Evolutionary conservation across 2,797 vertebrate genomes (phyloP).

Genomic region (Cossypha heuglini): DNA sequence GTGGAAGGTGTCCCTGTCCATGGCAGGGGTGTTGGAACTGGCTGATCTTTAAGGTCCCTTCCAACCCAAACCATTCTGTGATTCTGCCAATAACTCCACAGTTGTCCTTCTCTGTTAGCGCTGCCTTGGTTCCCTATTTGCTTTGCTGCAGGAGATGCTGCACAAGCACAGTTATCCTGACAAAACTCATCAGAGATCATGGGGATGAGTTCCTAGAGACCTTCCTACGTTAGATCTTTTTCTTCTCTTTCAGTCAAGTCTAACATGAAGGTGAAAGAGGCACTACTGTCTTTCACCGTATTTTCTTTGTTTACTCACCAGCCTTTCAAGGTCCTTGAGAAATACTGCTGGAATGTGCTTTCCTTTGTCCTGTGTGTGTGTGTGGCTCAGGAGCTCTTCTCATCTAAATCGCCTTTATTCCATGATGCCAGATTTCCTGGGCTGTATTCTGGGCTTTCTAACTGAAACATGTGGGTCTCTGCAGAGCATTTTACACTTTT

Average conservation of each 20-base stretch:
- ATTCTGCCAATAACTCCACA: background rate
- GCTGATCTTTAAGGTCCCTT: background rate
- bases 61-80: background rate
- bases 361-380: background rate
- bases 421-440: background rate
- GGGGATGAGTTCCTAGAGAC: background rate
- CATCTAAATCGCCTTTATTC: background rate
- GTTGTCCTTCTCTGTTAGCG: rapidly evolving
- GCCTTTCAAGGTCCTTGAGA: background rate
- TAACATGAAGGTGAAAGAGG: background rate
- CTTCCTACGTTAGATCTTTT: background rate
- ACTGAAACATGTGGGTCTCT: background rate
- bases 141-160: background rate
- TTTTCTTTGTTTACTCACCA: background rate
- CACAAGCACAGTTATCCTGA: background rate
- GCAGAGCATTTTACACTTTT: background rate
- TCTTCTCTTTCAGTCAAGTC: background rate
- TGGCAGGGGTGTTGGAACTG: background rate
- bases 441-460: background rate
- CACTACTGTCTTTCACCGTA: rapidly evolving
- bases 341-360: background rate
- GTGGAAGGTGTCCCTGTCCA: background rate
- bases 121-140: background rate
- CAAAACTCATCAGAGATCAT: background rate
- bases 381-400: background rate